Conservation (phyloP, 1,140 invertebrate genomes). For the Brachionus sp. region DNA sequence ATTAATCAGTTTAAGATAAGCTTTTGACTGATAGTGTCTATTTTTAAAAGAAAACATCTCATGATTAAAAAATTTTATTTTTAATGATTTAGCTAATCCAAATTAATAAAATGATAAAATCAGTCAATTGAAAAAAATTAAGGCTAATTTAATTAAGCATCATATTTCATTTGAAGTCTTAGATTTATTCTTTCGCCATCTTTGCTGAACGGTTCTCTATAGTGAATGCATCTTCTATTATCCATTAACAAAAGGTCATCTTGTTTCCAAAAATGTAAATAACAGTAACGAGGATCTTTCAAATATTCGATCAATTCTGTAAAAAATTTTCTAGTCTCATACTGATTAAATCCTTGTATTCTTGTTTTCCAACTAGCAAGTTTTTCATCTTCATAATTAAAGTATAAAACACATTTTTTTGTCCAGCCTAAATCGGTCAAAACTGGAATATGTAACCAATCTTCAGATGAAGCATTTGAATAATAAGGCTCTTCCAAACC, state of each 20-base stretch:
- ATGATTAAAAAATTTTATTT: background rate
- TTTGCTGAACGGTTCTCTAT: background rate
- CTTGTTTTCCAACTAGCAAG: background rate
- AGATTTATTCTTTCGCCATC: background rate
- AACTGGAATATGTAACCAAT: background rate
- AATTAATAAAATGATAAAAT: background rate
- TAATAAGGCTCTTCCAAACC: background rate
- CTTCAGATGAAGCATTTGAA: background rate
- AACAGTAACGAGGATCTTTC: background rate
- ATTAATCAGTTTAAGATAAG: background rate
- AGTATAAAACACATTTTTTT: background rate
- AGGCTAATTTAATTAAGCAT: background rate
- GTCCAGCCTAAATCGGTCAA: background rate
- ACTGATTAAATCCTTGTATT: background rate
- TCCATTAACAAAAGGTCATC: background rate
- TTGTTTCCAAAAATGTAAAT: background rate
- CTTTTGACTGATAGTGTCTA: background rate
- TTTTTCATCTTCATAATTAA: background rate
- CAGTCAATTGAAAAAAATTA: background rate
- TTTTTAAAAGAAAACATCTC: background rate
- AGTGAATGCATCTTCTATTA: background rate
- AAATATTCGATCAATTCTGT: background rate
- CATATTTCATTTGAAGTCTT: slow-evolving; percentile 1
- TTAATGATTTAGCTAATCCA: background rate
- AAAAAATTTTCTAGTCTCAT: background rate